These are phyloP conservation scores for Zaprionus nigranus DNA, from an alignment of 1,140 invertebrate genomes.

Conservation along the genomic window DNA sequence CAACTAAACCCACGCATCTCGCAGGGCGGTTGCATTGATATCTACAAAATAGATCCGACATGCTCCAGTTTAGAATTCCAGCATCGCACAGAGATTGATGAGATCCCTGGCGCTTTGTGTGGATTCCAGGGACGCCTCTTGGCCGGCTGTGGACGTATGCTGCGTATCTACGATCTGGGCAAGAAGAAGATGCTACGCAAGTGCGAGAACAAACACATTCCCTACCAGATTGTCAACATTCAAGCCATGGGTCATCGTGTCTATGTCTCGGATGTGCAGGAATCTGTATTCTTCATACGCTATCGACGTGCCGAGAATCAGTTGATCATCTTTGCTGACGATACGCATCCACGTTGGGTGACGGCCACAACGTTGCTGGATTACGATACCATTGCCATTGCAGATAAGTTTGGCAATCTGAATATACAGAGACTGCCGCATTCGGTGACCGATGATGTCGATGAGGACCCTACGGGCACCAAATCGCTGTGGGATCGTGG, in stretches of 20 bases:
- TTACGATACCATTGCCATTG: constrained; percentile 97
- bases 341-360: constrained; percentile 98
- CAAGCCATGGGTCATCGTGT: constrained; percentile 97
- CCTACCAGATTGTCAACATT: constrained; percentile 97
- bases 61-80: constrained; percentile 94
- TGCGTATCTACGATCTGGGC: constrained; percentile 98
- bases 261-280: constrained; percentile 98
- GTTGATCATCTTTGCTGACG: constrained; percentile 98
- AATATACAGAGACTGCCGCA: constrained; percentile 94
- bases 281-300: constrained; percentile 97
- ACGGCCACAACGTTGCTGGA: constrained; percentile 97
- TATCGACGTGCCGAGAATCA: constrained; percentile 99
- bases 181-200: constrained; percentile 98
- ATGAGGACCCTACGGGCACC: constrained; percentile 99
- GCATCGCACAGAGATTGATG: constrained; percentile 97
- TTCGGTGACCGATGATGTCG: constrained; percentile 97
- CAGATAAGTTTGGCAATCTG: constrained; percentile 99
- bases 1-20: constrained; percentile 91
- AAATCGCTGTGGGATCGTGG: constrained; percentile 99
- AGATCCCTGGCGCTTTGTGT: constrained; percentile 95
- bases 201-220: constrained; percentile 99
- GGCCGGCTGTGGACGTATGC: constrained; percentile 95
- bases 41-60: constrained; percentile 87
- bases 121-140: constrained; percentile 96
- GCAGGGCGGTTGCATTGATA: constrained; percentile 68